Percentiles rank a stretch among this genome's conserved stretches.
phyloP scores from a whole-genome alignment of 2,888 invertebrate species.

The Ochlodes sylvanus region DNA sequence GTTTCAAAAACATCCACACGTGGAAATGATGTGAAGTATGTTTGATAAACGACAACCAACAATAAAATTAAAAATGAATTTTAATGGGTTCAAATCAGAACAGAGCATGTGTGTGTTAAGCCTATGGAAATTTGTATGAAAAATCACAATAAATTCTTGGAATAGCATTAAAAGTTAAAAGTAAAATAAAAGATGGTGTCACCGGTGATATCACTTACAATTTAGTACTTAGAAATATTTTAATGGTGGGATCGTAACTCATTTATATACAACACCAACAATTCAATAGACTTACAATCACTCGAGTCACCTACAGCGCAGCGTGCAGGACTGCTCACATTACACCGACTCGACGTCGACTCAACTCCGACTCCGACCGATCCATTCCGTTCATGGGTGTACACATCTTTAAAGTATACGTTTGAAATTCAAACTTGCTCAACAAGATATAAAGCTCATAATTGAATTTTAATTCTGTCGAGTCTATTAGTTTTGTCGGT shows the following conservation, averaged over 20 bases:
- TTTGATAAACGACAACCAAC: conserved; percentile 46
- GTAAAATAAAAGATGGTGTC: conserved; percentile 69
- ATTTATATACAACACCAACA: conserved; percentile 83
- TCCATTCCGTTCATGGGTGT: too few species aligned
- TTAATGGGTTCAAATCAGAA: conserved; percentile 64
- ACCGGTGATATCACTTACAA: conserved; percentile 75
- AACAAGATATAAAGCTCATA: too few species aligned
- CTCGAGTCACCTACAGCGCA: conserved; percentile 74
- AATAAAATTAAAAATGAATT: conserved; percentile 53
- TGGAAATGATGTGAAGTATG: conserved; percentile 44
- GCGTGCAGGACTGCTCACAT: too few species aligned
- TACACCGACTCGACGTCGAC: too few species aligned
- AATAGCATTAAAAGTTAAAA: conserved; percentile 71
- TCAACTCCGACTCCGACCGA: too few species aligned
- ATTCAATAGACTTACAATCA: conserved; percentile 80
- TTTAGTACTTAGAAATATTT: conserved; percentile 82
- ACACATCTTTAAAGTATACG: too few species aligned
- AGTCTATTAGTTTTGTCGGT: too few species aligned
- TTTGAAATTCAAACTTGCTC: too few species aligned
- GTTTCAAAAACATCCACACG: conserved; percentile 51
- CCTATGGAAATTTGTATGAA: conserved; percentile 73
- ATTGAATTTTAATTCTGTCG: too few species aligned
- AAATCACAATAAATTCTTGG: conserved; percentile 81
- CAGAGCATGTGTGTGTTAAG: conserved; percentile 67
- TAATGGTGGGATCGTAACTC: conserved; percentile 84